These are phyloP conservation scores for Trilocha varians DNA, from an alignment of 2,888 invertebrate genomes.

Conservation along the genomic window DNA sequence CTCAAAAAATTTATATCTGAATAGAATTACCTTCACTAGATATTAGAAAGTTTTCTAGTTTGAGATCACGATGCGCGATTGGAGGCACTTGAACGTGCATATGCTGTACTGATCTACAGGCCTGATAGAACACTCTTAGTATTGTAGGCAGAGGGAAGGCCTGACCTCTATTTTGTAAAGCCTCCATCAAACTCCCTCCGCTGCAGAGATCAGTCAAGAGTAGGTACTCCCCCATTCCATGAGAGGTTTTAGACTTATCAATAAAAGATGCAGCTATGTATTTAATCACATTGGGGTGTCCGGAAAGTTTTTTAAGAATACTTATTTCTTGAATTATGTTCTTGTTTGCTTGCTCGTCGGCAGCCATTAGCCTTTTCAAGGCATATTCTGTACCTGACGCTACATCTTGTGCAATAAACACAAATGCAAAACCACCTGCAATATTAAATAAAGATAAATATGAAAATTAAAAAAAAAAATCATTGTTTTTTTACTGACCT, in stretches of 20 bases:
- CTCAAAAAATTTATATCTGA: slow-evolving; percentile 1
- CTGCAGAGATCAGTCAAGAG: slow-evolving; percentile 94
- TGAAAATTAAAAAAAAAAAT: too few species aligned
- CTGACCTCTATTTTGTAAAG: slow-evolving; percentile 72
- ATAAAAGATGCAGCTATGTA: slow-evolving; percentile 89
- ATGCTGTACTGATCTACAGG: slow-evolving; percentile 90
- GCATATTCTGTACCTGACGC: slow-evolving; percentile 91
- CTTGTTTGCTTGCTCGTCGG: slow-evolving; percentile 85
- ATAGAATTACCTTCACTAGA: slow-evolving; percentile 79
- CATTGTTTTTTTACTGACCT: too few species aligned
- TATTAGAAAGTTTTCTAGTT: slow-evolving; percentile 95
- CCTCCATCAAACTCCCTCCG: slow-evolving; percentile 83
- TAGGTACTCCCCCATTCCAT: slow-evolving; percentile 91
- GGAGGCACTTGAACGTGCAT: slow-evolving; percentile 93
- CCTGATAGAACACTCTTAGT: slow-evolving; percentile 92
- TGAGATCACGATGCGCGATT: slow-evolving; percentile 96
- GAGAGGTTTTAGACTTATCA: slow-evolving; percentile 83
- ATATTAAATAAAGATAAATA: not conserved
- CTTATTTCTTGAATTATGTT: slow-evolving; percentile 88
- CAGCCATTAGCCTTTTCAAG: slow-evolving; percentile 89
- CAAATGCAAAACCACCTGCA: slow-evolving; percentile 96
- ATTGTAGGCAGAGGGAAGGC: slow-evolving; percentile 80
- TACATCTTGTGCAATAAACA: slow-evolving; percentile 94
- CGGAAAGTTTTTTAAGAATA: slow-evolving; percentile 88
- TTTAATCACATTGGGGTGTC: slow-evolving; percentile 93